Conservation (phyloP, 2,888 invertebrate species). For the Altica lythri region DNA sequence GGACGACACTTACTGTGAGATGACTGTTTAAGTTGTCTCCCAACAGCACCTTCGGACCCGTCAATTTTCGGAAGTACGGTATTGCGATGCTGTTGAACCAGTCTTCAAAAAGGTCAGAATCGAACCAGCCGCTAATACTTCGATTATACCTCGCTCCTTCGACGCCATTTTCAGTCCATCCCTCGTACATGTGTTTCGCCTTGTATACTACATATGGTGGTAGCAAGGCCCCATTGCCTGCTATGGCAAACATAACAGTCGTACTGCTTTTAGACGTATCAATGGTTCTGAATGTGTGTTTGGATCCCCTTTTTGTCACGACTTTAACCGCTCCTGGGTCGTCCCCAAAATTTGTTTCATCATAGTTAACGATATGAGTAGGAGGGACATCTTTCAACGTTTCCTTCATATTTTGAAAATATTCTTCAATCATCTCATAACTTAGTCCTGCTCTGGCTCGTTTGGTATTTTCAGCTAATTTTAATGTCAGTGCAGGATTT, state of each 20-base stretch:
- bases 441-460: slow-evolving; percentile 14
- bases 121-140: no score
- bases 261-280: slow-evolving; percentile 29
- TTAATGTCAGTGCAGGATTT: background rate
- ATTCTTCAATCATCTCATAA: slow-evolving; percentile 15
- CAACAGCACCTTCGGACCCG: no score
- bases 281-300: slow-evolving; percentile 37
- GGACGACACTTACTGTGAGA: no score
- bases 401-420: slow-evolving; percentile 14
- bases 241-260: slow-evolving; percentile 23
- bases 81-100: no score
- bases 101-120: no score
- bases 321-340: slow-evolving; percentile 28
- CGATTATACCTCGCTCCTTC: no score
- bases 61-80: no score
- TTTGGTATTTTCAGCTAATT: slow-evolving; percentile 14
- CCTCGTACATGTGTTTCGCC: no score
- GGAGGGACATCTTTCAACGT: slow-evolving; percentile 18
- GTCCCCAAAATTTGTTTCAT: slow-evolving; percentile 30
- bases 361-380: slow-evolving; percentile 26
- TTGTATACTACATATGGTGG: slow-evolving; percentile 42
- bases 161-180: no score
- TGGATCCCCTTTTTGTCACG: slow-evolving; percentile 32
- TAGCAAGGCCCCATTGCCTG: slow-evolving; percentile 22
- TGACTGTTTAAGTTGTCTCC: no score